Conservation (phyloP, 2,888 invertebrate genomes). For the Tenthredo mesomela region DNA sequence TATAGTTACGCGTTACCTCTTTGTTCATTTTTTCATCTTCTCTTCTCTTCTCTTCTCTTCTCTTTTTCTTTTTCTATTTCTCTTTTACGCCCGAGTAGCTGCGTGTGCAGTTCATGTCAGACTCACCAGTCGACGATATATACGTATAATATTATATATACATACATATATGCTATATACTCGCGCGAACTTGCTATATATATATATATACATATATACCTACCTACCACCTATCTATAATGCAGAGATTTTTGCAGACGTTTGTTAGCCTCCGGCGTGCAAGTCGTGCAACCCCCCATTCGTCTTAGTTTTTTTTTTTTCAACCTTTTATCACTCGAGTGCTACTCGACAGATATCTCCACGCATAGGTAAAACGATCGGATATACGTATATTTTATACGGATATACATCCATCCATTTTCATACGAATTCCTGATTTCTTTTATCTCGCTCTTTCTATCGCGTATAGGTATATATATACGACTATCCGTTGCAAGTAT, state of each 20-base stretch:
- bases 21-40: conserved; percentile 57
- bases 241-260: conserved; percentile 40
- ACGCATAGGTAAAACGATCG: not conserved
- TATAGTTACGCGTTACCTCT: not conserved
- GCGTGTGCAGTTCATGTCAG: not conserved
- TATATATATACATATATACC: not conserved
- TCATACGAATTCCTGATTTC: not conserved
- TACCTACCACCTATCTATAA: not conserved
- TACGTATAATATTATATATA: conserved; percentile 53
- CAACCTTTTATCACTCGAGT: conserved; percentile 44
- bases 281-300: not conserved
- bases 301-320: not conserved
- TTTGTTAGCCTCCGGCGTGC: not conserved
- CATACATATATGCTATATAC: not conserved
- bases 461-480: no score
- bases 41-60: conserved; percentile 59
- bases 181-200: not conserved
- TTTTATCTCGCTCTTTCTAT: not conserved
- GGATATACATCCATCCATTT: not conserved
- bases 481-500: not conserved
- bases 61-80: conserved; percentile 55
- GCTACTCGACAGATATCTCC: not conserved
- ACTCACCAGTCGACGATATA: conserved; percentile 51
- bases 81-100: conserved; percentile 1
- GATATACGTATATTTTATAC: not conserved